phyloP scores from a whole-genome alignment of 2,113 vertebrate species.

The Tiliqua scincoides region DNA sequence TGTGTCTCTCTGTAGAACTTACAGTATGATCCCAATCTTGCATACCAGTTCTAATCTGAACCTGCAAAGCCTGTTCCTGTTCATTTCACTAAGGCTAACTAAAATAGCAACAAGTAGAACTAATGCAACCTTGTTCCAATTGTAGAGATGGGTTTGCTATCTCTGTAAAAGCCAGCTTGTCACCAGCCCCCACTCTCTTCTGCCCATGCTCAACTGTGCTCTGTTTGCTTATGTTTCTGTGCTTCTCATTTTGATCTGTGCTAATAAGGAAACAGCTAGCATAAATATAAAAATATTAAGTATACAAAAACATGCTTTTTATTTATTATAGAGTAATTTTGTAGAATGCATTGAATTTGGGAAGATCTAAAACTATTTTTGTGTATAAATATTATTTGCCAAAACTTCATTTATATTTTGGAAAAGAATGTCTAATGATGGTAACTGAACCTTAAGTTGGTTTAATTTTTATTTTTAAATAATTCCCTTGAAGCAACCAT shows the following conservation, averaged over 20 bases:
- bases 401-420: slow-evolving; percentile 86
- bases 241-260: slow-evolving; percentile 56
- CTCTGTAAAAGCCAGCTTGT: not conserved
- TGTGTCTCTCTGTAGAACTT: not conserved
- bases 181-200: not conserved
- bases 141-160: not conserved
- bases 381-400: slow-evolving; percentile 87
- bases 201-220: not conserved
- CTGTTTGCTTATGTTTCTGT: slow-evolving; percentile 8
- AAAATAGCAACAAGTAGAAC: not conserved
- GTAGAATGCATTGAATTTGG: slow-evolving; percentile 85
- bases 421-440: slow-evolving; percentile 77
- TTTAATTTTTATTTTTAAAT: slow-evolving; percentile 75
- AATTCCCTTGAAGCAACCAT: slow-evolving; percentile 75
- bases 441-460: slow-evolving; percentile 81
- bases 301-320: slow-evolving; percentile 85
- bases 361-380: slow-evolving; percentile 85
- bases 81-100: not conserved
- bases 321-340: slow-evolving; percentile 85
- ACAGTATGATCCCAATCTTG: not conserved
- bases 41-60: not conserved
- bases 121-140: not conserved
- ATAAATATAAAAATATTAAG: slow-evolving; percentile 79
- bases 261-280: slow-evolving; percentile 79
- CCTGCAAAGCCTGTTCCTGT: not conserved